Conservation (phyloP, 2,113 vertebrate genomes). For the Dinomys branickii region DNA sequence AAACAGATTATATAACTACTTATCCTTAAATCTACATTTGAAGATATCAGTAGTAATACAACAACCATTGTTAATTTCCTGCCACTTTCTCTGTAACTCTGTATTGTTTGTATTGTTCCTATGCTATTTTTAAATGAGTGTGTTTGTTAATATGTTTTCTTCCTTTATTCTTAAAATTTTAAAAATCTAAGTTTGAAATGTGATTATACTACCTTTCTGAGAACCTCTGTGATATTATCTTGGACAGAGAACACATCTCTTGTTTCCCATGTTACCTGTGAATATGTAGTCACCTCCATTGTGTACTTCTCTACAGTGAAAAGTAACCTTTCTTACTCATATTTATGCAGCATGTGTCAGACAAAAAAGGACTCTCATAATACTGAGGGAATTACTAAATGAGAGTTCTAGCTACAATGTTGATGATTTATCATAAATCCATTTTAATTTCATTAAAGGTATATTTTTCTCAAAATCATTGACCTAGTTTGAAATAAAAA, state of each 20-base stretch:
- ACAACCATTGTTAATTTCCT: too few species aligned
- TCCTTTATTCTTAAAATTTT: too few species aligned
- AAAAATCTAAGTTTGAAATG: neutral
- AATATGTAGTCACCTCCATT: neutral
- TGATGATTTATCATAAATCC: neutral
- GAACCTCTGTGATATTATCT: neutral
- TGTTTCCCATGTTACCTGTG: neutral
- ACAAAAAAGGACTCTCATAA: neutral
- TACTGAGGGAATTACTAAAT: neutral
- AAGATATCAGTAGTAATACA: too few species aligned
- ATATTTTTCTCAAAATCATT: neutral
- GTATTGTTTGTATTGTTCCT: too few species aligned
- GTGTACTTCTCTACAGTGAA: neutral
- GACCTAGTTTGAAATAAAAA: neutral
- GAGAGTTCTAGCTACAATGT: neutral
- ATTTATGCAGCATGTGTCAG: neutral
- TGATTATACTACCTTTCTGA: neutral
- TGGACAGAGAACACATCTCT: neutral
- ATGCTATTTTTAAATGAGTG: too few species aligned
- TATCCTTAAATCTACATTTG: constrained; percentile 11
- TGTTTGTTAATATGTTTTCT: too few species aligned
- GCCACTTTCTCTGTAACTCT: too few species aligned
- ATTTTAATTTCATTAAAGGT: neutral
- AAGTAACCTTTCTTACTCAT: neutral
- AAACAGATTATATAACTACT: neutral